A percentile compares a stretch with the other conserved stretches of the same genome.
Evolutionary conservation across 2,797 vertebrate genomes (phyloP).

Genomic region (Gadopsis marmoratus): DNA sequence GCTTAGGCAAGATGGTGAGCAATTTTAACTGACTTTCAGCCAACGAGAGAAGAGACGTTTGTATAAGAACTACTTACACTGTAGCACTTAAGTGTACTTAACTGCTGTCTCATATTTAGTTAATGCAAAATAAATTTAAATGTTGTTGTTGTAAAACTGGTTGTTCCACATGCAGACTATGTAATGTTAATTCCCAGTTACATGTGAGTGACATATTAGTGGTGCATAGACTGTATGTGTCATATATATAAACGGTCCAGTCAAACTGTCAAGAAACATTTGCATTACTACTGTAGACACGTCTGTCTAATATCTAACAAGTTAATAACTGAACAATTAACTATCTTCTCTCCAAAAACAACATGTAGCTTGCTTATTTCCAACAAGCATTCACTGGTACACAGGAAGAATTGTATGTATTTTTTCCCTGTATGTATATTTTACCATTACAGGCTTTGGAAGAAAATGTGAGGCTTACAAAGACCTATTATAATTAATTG

Average conservation of each 20-base stretch:
- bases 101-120: not conserved
- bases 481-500: not conserved
- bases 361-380: not conserved
- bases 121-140: not conserved
- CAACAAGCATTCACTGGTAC: constrained; percentile 7
- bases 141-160: not conserved
- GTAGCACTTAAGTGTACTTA: no score
- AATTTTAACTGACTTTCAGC: constrained; percentile 15
- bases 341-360: constrained; percentile 29
- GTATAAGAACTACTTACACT: not conserved
- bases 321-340: constrained; percentile 8
- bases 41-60: constrained; percentile 27
- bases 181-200: not conserved
- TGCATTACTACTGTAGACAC: not conserved
- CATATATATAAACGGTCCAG: not conserved
- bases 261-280: not conserved
- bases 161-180: not conserved
- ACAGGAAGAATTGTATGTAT: constrained; percentile 9
- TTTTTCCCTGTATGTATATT: no score
- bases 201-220: not conserved
- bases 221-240: not conserved
- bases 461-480: not conserved
- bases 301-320: not conserved
- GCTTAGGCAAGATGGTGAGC: constrained; percentile 30
- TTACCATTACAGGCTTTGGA: not conserved